Conservation (phyloP, 2,888 invertebrate species). For the Heterodera filipjevi region DNA sequence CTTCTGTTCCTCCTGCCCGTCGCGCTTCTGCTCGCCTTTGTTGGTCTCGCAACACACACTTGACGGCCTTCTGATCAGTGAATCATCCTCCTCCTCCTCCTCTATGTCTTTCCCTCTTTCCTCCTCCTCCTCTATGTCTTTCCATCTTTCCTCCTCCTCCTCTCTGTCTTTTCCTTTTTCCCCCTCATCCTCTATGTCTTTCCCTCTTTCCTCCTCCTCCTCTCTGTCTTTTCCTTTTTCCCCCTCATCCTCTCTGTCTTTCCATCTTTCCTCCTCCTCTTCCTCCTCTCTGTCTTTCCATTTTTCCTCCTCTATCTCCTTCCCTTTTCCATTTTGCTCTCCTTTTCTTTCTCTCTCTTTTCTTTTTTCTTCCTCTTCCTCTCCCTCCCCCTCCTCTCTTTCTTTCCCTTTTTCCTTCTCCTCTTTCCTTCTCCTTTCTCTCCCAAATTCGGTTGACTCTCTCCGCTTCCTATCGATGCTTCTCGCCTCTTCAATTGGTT, state of each 20-base stretch:
- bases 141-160: not conserved
- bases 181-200: too few species aligned
- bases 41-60: not conserved
- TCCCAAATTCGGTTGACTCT: not conserved
- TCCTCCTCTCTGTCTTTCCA: not conserved
- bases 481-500: not conserved
- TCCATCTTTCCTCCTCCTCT: not conserved
- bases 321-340: not conserved
- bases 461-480: not conserved
- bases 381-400: not conserved
- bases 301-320: not conserved
- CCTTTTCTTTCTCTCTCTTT: not conserved
- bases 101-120: too few species aligned
- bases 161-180: not conserved
- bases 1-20: not conserved
- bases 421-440: not conserved
- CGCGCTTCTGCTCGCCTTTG: not conserved
- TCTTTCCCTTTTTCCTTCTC: not conserved
- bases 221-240: not conserved
- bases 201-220: conserved; percentile 4
- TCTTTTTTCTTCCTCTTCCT: not conserved
- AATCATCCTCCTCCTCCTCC: conserved; percentile 8
- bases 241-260: not conserved
- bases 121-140: not conserved
- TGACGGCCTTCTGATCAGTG: not conserved